Evolutionary conservation across 2,113 vertebrate genomes (phyloP).

Genomic region (Felis catus): DNA sequence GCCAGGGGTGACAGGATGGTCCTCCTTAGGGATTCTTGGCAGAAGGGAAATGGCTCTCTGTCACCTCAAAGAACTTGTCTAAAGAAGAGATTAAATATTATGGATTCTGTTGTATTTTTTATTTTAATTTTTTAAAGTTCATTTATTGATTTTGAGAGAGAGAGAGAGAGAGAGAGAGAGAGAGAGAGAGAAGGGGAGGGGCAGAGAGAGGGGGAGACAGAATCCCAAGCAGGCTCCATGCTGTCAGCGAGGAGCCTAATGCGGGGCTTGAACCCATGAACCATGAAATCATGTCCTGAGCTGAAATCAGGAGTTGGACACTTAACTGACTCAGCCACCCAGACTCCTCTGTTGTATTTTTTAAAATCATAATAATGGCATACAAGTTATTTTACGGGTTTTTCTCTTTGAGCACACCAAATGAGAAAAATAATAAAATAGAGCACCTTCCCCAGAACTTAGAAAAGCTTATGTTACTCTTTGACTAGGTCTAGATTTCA

Average conservation of each 20-base stretch:
- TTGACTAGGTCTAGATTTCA: not conserved
- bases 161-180: no score
- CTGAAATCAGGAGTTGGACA: no score
- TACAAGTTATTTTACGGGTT: not conserved
- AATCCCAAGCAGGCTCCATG: no score
- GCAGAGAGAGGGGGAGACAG: no score
- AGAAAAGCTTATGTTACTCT: not conserved
- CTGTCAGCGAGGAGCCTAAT: no score
- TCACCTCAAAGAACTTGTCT: not conserved
- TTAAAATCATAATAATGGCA: not conserved
- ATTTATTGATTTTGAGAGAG: no score
- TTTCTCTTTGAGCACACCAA: not conserved
- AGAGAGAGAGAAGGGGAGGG: no score
- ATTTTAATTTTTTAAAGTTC: no score
- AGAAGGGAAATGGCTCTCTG: not conserved
- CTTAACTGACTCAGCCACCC: no score
- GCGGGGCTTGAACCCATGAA: no score
- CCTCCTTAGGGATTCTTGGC: not conserved
- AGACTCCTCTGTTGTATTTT: not conserved
- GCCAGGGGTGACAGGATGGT: not conserved
- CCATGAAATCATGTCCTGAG: no score
- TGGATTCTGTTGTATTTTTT: not conserved
- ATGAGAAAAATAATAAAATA: slow-evolving; percentile 4
- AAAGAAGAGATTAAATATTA: slow-evolving; percentile 25
- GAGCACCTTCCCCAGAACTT: not conserved